Base-by-base conservation (phyloP, 2,888 invertebrate species). In the Drosophila prolongata region DNA sequence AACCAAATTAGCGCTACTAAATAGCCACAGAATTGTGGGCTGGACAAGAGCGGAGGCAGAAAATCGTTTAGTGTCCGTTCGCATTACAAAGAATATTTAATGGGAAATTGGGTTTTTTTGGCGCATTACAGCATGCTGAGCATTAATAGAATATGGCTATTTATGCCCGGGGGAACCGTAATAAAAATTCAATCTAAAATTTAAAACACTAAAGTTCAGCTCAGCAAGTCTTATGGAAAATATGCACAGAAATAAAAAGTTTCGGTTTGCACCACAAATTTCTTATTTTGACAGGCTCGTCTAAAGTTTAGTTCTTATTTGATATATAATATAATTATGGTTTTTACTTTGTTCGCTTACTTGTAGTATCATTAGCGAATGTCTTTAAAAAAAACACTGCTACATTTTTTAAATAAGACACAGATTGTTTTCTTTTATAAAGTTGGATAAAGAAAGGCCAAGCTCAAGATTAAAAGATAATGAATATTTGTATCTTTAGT, bases 1-100 rank as follows among this genome's bases (percentile, higher is more conserved):
- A 55, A 50, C 19, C n/a, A 53, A 73, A 56, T 73, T 53, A 47
- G 46, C 44, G 34, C 30, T 52, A 52, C 73, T 30, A 42, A 73
- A 56, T 62, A 46, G 37, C 44, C 55, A 56, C 34, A 55, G 16
- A 50, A 44, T 35, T 44, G 11, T 8, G 35, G 19, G 30, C 16
- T 62, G 35, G 38, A 27, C 8, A 9, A 16, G 14, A 24, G 19
- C 49, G 13, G 1, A 49, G 40, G 5, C 19, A 34, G 9, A 58
- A 69, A 68, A 38, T 55, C 11, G 37, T 54, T 60, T 44, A 35
- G 56, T 56, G 34, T 13, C 14, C 35, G 4, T 30, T 24, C 10
- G 27, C 38, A 55, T 61, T 70, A 61, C 54, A 40, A 62, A 37
- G 38, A 30, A 40, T 52, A 57, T 50, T 50, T 34, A 50, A 57